phyloP scores from a whole-genome alignment of 2,113 vertebrate genomes.

The Noturus placidus region DNA sequence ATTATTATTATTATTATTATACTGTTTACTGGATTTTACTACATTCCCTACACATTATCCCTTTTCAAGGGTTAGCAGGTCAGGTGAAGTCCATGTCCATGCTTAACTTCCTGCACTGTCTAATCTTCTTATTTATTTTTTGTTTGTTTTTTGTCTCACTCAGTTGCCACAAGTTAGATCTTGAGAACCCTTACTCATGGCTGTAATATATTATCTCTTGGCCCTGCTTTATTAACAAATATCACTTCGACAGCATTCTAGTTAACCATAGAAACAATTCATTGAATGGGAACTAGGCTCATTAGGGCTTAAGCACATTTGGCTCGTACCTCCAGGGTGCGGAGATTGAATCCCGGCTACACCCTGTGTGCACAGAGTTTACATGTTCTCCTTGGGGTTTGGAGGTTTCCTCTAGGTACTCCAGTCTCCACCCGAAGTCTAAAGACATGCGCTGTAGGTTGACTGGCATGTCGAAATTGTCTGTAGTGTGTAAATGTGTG shows the following conservation, averaged over 20 bases:
- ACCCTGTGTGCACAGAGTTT: no score
- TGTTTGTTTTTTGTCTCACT: not conserved
- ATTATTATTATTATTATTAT: no score
- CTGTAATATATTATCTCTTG: not conserved
- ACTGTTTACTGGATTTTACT: not conserved
- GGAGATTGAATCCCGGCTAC: no score
- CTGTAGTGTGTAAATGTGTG: no score
- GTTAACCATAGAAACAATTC: not conserved
- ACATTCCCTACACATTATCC: not conserved
- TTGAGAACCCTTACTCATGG: not conserved
- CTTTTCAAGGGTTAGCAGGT: not conserved
- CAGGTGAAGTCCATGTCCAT: not conserved
- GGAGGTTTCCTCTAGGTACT: no score
- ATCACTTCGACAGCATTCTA: not conserved
- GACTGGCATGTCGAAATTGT: no score
- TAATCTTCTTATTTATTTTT: not conserved
- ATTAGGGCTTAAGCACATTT: no score
- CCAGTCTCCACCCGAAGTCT: no score
- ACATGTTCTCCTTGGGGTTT: no score
- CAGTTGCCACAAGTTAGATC: not conserved
- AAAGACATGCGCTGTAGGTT: no score
- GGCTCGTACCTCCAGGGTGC: no score
- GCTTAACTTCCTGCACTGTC: not conserved
- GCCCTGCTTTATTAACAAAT: not conserved
- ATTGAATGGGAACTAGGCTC: no score